Conservation (phyloP, 2,113 vertebrate species). For the Anser brachyrhynchus region DNA sequence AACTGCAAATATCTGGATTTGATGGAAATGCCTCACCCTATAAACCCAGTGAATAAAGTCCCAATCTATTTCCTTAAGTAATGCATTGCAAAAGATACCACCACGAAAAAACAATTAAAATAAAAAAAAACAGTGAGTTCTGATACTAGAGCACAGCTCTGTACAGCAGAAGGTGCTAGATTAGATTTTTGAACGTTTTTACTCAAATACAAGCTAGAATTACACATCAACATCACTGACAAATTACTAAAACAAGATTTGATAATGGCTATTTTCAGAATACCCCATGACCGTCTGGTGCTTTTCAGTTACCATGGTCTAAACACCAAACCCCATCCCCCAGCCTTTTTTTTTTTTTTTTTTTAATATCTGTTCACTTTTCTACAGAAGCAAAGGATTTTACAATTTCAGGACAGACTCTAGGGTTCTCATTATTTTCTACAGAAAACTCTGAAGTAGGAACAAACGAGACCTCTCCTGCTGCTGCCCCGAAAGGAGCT, state of each 20-base stretch:
- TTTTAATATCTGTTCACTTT: neutral
- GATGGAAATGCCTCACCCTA: neutral
- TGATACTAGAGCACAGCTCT: neutral
- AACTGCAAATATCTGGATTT: neutral
- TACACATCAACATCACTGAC: neutral
- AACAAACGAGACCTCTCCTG: neutral
- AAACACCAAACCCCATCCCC: rapidly evolving
- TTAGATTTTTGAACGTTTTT: neutral
- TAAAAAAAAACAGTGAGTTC: neutral
- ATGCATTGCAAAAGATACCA: neutral
- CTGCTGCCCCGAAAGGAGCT: neutral
- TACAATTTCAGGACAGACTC: neutral
- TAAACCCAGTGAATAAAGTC: neutral
- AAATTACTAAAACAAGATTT: neutral
- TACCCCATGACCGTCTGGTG: neutral
- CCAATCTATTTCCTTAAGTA: neutral
- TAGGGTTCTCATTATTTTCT: slow-evolving; percentile 31
- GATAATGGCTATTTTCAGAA: neutral
- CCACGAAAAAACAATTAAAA: neutral
- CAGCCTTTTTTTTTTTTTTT: neutral
- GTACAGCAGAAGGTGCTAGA: rapidly evolving
- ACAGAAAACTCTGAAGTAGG: neutral
- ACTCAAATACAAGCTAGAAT: neutral
- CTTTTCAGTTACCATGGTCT: neutral
- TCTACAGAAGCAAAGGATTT: neutral